A percentile compares a stretch with the other conserved stretches of the same genome.
Conservation (phyloP, 23 tunicate genomes). For the Phallusia fumigata region DNA sequence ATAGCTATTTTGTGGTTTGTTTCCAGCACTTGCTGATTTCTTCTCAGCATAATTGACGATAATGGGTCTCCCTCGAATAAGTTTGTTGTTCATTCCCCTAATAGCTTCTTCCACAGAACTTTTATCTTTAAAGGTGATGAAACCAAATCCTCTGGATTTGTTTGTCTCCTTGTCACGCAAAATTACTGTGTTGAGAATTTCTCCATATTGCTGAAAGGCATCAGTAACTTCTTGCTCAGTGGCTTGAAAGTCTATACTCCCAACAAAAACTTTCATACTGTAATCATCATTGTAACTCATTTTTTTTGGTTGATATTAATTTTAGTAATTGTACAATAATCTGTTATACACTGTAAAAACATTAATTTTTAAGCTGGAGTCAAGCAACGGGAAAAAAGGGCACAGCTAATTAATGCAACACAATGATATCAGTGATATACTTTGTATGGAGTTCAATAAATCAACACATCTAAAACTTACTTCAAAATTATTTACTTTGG, state of each 20-base stretch:
- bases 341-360: too few species aligned
- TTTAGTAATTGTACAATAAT: too few species aligned
- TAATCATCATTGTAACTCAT: conserved; percentile 35
- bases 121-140: conserved; percentile 47
- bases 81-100: conserved; percentile 42
- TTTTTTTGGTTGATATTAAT: background rate
- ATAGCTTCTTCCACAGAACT: conserved; percentile 54
- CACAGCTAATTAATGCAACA: too few species aligned
- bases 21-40: conserved; percentile 28
- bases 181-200: conserved; percentile 18
- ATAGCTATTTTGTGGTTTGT: background rate
- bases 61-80: conserved; percentile 43
- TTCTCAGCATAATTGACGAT: conserved; percentile 65
- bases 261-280: conserved; percentile 56
- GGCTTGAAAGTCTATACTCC: conserved; percentile 62
- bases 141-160: conserved; percentile 64
- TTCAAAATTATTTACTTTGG: too few species aligned
- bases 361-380: too few species aligned
- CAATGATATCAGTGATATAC: too few species aligned
- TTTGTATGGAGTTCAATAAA: too few species aligned
- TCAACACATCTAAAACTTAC: too few species aligned
- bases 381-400: too few species aligned
- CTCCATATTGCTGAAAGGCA: conserved; percentile 48
- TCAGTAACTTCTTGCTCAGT: conserved; percentile 60
- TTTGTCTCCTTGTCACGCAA: conserved; percentile 59